Base-by-base conservation (phyloP, 2,888 invertebrate species). In the Andrena trimmerana region DNA sequence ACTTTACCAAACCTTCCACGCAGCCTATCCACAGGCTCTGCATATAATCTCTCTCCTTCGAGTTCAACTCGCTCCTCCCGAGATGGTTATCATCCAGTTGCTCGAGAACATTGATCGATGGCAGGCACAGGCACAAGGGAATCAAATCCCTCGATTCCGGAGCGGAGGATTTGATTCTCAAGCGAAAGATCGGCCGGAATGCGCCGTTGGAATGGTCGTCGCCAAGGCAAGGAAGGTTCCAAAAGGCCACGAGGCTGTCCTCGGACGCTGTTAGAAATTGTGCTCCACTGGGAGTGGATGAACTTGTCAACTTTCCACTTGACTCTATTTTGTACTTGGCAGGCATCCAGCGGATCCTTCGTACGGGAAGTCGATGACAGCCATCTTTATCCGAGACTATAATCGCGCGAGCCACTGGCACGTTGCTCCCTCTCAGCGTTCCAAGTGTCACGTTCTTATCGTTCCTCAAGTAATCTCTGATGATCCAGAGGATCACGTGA, bases 401-500 rank as follows among this genome's bases (percentile, higher is more conserved):
- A 8, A 66, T 59, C 5, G 77, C 70, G 2, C 72, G 66, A 8
- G 54, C 13, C 36, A 71, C 7, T 16, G 83, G 67, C 13, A 78
- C 42, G 16, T 54, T 16, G 31, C 42, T n/a, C 52, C 24, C 13
- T 70, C 1, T 10, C 13, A 27, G 16, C 4, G 50, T 29, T 52
- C 57, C 6, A 29, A 60, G 8, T 63, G 59, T 66, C 6, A 2
- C n/a, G 33, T 57, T 31, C 52, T 27, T 29, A 33, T 69, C 31
- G n/a, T 59, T 57, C n/a, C n/a, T 10, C 31, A 33, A 20, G 13
- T 48, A 54, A 20, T 73, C 76, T 0, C 66, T 33, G 33, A 84
- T 66, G 31, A 79, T 74, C 94, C 94, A 94, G 8, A 94, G 50
- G 6, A 93, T 82, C 16, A 94, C 86, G 73, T 92, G 94, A 0